Evolutionary conservation across 2,888 invertebrate species (phyloP).

Genomic region (Tetranychus piercei): DNA sequence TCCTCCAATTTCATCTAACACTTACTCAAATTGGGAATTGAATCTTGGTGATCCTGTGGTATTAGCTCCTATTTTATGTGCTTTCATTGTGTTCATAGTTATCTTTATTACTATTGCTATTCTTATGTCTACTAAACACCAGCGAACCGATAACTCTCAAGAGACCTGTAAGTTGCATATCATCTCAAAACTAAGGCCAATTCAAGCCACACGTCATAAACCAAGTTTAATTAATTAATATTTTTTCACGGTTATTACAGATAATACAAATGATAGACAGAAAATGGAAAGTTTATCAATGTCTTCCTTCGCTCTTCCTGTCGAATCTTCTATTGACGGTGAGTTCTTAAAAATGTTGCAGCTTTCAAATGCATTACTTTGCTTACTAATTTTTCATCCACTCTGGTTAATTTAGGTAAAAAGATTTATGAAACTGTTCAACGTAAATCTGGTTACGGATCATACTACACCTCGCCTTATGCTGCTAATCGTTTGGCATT

Average conservation of each 20-base stretch:
- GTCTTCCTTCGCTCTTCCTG: conserved; percentile 4
- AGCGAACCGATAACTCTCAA: conserved; percentile 6
- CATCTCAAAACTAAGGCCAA: too few relatives aligned
- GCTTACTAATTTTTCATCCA: neutral
- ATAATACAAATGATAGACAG: neutral
- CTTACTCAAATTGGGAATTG: conserved; percentile 6
- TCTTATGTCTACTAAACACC: conserved; percentile 1
- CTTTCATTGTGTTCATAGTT: conserved; percentile 6
- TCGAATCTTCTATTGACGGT: neutral
- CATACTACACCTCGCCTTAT: conserved; percentile 13
- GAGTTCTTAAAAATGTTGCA: neutral
- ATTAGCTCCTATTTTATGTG: conserved; percentile 8
- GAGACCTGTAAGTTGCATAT: neutral
- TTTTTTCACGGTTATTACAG: neutral
- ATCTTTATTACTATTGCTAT: conserved; percentile 3
- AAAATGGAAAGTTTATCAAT: conserved; percentile 15
- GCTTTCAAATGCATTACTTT: neutral
- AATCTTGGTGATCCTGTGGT: conserved; percentile 12
- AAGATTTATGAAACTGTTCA: conserved; percentile 10
- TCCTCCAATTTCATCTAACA: conserved; percentile 8
- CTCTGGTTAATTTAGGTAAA: neutral
- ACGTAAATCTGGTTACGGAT: conserved; percentile 6
- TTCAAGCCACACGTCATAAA: neutral
- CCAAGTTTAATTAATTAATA: neutral
- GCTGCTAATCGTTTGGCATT: conserved; percentile 2